Conservation (phyloP, 1,140 invertebrate genomes). For the Dendroctonus ponderosae region DNA sequence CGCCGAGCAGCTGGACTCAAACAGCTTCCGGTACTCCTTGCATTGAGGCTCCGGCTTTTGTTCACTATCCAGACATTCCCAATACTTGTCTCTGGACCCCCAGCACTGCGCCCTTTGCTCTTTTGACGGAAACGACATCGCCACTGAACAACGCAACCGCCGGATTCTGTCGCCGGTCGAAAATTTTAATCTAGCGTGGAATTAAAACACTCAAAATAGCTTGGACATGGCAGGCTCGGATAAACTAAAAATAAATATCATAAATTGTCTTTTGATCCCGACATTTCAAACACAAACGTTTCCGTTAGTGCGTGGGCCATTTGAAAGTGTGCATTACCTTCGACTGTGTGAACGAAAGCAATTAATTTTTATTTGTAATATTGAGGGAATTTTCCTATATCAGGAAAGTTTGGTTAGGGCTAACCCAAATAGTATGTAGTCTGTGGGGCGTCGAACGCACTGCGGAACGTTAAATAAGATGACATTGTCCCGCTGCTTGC, state of each 20-base stretch:
- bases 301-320: conserved; percentile 2
- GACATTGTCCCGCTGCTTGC: too few species aligned
- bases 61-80: conserved; percentile 78
- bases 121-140: conserved; percentile 83
- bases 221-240: conserved; percentile 19
- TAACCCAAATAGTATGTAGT: too few species aligned
- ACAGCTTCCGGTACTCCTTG: conserved; percentile 68
- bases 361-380: too few species aligned
- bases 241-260: conserved; percentile 38
- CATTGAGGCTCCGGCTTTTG: conserved; percentile 58
- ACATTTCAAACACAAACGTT: conserved; percentile 15
- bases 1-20: conserved; percentile 79
- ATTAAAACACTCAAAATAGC: conserved; percentile 28
- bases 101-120: conserved; percentile 79
- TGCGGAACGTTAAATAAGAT: too few species aligned
- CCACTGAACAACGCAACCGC: neutral
- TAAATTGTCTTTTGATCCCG: conserved; percentile 31
- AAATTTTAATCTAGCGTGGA: conserved; percentile 14
- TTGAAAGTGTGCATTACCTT: neutral
- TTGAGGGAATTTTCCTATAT: too few species aligned
- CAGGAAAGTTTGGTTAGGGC: too few species aligned
- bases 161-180: neutral
- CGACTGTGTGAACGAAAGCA: too few species aligned
- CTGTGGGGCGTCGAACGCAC: too few species aligned
- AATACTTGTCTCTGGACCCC: conserved; percentile 80